These are phyloP conservation scores for Ephialtes manifestator DNA, from an alignment of 2,888 invertebrate species.

Conservation along the genomic window DNA sequence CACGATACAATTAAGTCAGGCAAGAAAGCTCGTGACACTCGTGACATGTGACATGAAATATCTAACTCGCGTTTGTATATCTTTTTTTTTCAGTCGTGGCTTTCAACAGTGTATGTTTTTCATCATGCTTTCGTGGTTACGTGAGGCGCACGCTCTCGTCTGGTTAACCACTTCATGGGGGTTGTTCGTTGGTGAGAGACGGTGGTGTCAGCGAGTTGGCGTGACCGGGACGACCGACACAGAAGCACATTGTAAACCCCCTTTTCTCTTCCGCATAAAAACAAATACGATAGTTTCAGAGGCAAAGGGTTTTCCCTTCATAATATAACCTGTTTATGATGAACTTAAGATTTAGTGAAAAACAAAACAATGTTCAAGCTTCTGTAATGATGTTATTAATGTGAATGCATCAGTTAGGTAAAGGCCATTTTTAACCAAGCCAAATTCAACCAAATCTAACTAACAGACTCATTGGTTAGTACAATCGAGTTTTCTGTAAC, in stretches of 20 bases:
- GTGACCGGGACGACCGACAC: slow-evolving; percentile 49
- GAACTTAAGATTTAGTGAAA: neutral
- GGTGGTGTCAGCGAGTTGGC: slow-evolving; percentile 47
- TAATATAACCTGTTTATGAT: neutral
- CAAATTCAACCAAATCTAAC: too few relatives aligned
- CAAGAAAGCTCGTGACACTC: slow-evolving; percentile 51
- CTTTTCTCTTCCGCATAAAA: slow-evolving; percentile 11
- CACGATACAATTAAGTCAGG: slow-evolving; percentile 20
- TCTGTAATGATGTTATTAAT: neutral
- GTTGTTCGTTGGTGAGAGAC: slow-evolving; percentile 31
- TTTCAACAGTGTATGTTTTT: slow-evolving; percentile 17
- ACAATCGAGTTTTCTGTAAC: too few relatives aligned
- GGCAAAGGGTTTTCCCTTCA: slow-evolving; percentile 24
- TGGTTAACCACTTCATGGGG: slow-evolving; percentile 62
- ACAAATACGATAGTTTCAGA: slow-evolving; percentile 49
- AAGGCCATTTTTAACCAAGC: too few relatives aligned
- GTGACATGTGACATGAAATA: slow-evolving; percentile 31
- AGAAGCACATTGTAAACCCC: slow-evolving; percentile 6
- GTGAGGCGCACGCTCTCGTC: slow-evolving; percentile 56
- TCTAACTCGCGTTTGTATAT: slow-evolving; percentile 23
- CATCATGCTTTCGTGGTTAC: slow-evolving; percentile 50
- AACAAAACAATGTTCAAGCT: neutral
- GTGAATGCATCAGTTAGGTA: neutral
- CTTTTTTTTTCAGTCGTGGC: slow-evolving; percentile 16
- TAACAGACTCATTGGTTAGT: too few relatives aligned